Conservation (phyloP, 2,888 invertebrate species). For the Myopa tessellatipennis region DNA sequence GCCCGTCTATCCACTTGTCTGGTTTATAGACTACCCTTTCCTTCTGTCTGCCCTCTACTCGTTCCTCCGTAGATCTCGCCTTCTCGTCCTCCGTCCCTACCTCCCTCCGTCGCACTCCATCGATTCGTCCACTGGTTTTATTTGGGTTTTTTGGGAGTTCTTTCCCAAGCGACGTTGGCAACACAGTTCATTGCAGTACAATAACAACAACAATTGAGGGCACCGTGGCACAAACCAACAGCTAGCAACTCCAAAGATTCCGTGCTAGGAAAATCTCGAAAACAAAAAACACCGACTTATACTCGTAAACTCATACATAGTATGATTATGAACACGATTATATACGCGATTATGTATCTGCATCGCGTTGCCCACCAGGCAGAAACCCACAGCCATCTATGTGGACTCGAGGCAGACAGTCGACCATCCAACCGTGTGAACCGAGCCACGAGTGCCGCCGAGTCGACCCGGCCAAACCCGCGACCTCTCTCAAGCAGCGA, state of each 20-base stretch:
- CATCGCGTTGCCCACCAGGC: neutral
- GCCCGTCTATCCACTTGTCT: too few relatives aligned
- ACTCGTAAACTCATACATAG: neutral
- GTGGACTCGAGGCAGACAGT: neutral
- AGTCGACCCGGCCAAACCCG: neutral
- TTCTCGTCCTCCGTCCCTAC: too few relatives aligned
- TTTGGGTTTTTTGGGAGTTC: neutral
- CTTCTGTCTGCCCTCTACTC: too few relatives aligned
- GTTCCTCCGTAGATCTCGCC: too few relatives aligned
- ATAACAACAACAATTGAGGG: constrained; percentile 14
- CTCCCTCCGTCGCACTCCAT: too few relatives aligned
- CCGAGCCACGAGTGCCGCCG: neutral
- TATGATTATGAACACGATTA: neutral
- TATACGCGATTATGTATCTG: neutral
- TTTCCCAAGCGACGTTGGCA: constrained; percentile 20
- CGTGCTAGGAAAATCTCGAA: too few relatives aligned
- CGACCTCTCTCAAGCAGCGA: neutral
- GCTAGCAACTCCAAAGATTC: too few relatives aligned
- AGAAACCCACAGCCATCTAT: neutral
- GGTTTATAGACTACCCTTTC: too few relatives aligned
- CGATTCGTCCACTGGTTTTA: too few relatives aligned
- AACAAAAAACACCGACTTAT: neutral
- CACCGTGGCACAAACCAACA: too few relatives aligned
- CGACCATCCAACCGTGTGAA: neutral
- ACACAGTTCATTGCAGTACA: constrained; percentile 35